A percentile compares a stretch with the other conserved stretches of the same genome.
Evolutionary conservation across 2,888 invertebrate genomes (phyloP).

Genomic region (Trichogramma evanescens): DNA sequence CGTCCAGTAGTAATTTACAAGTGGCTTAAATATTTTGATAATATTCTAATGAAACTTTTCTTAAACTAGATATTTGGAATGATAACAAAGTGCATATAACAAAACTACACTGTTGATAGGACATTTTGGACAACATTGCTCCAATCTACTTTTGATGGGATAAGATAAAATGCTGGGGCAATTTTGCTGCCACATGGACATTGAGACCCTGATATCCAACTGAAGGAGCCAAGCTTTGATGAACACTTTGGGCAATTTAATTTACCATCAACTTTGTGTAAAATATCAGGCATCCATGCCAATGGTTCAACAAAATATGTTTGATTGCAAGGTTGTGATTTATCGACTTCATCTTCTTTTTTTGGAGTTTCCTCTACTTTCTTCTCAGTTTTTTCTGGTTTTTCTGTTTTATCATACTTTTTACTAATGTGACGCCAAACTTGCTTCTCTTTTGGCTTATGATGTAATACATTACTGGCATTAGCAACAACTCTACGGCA

Average conservation of each 20-base stretch:
- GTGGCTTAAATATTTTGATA: no score
- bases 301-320: slow-evolving; percentile 86
- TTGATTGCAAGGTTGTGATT: slow-evolving; percentile 56
- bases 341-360: slow-evolving; percentile 24
- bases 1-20: slow-evolving; percentile 8
- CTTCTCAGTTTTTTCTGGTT: slow-evolving; percentile 24
- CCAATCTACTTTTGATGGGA: slow-evolving; percentile 84
- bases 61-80: background rate
- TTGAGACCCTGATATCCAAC: slow-evolving; percentile 79
- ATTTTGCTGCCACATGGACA: slow-evolving; percentile 87
- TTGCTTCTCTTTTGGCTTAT: slow-evolving; percentile 53
- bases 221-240: slow-evolving; percentile 81
- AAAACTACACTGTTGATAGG: slow-evolving; percentile 63
- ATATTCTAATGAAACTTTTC: no score
- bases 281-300: slow-evolving; percentile 76
- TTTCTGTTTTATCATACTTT: slow-evolving; percentile 31
- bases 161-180: slow-evolving; percentile 85
- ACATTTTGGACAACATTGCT: slow-evolving; percentile 83
- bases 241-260: slow-evolving; percentile 79
- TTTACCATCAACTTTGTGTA: slow-evolving; percentile 69
- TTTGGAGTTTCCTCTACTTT: slow-evolving; percentile 21
- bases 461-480: slow-evolving; percentile 71
- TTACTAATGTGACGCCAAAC: slow-evolving; percentile 49
- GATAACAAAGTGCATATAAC: background rate
- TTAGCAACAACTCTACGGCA: slow-evolving; percentile 78